Base-by-base conservation (phyloP, 2,113 vertebrate species). In the Drymodes brunneopygia region DNA sequence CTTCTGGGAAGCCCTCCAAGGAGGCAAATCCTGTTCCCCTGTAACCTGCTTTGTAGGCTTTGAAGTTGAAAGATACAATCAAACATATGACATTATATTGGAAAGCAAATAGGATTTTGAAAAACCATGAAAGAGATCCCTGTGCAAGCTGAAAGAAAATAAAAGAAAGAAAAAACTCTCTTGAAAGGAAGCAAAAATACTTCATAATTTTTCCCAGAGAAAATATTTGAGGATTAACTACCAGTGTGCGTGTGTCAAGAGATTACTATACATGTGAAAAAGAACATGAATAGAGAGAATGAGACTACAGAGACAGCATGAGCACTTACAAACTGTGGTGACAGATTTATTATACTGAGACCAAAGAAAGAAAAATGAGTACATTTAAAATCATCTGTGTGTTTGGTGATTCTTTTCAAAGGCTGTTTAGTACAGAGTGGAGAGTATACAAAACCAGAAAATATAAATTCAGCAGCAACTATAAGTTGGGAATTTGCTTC, bases 191-290 rank as follows among this genome's bases (percentile, higher is more conserved):
- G 64, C 10, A 79, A 47, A 84, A 78, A 71, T 64, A 81, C 50
- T 51, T 88, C 28, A 33, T 36, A 2, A 6, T 82, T 89, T 91
- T 79, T 77, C 36, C 20, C 15, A 44, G 29, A 71, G 25, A 75
- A 92, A 90, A 60, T 90, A 81, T 86, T 91, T 90, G 70, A 48
- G 85, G 73, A 94, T 84, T 81, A 86, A 74, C 82, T 83, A 35
- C 56, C 56, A 77, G 65, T 51, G 64, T 70, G 20, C 25, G 16
- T 75, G 27, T 84, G 31, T 72, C 33, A 78, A 61, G 64, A 90
- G n/a, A 93, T 93, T 79, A 48, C 21, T 61, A 27, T 54, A 58
- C 29, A 58, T 67, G 19, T 80, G 44, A 29, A 74, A 94, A 94
- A 92, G n/a, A 75, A 61, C 80, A 85, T 54, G 48, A 72, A 78